Evolutionary conservation across 2,888 invertebrate genomes (phyloP), one percentile per base, ranked within the genome.

Genomic region (Brachycybe producta): DNA sequence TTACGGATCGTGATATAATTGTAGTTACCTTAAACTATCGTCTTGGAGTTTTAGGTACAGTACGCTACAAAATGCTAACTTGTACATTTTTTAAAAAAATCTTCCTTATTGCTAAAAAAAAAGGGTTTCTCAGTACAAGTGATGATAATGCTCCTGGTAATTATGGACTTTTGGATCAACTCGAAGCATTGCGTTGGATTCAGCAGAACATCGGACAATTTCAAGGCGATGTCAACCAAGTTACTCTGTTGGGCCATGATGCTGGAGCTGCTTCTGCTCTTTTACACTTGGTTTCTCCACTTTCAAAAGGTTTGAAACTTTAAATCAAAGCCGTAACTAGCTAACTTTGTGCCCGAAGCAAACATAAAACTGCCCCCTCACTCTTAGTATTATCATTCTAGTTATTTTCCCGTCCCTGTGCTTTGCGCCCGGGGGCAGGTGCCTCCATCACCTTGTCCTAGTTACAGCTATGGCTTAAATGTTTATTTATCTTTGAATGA

Each of bases 211-310:
- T 50, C 7, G 43, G 23, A 3, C 32, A 34, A 13, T 50, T 50
- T 32, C 36, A 36, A 5, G 50, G 50, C 3, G 50, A 50, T 42
- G 42, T 35, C 26, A 34, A 50, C 17, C 42, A 24, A 17, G 43
- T 50, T 11, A 50, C 50, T 13, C 34, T 50, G 26, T 44, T 50
- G 34, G 50, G 50, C n/a, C 41, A 43, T 21, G 50, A 50, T n/a
- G 42, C 50, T 36, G 50, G 50, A 23, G 50, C 43, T 21, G 50
- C 50, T 7, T 50, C 50, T 15, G 50, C 35, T 13, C 43, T 50
- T 24, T 44, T 34, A 24, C 50, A 50, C 27, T 4, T 50, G 3
- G 5, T 50, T 19, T 43, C 50, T 11, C 50, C 50, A 44, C 27
- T 44, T 15, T 50, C 50, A 3, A 43, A 42, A 50, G 50, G 50